These are phyloP conservation scores for Scolopax mira DNA, from an alignment of 2,113 vertebrate genomes.

Conservation along the genomic window DNA sequence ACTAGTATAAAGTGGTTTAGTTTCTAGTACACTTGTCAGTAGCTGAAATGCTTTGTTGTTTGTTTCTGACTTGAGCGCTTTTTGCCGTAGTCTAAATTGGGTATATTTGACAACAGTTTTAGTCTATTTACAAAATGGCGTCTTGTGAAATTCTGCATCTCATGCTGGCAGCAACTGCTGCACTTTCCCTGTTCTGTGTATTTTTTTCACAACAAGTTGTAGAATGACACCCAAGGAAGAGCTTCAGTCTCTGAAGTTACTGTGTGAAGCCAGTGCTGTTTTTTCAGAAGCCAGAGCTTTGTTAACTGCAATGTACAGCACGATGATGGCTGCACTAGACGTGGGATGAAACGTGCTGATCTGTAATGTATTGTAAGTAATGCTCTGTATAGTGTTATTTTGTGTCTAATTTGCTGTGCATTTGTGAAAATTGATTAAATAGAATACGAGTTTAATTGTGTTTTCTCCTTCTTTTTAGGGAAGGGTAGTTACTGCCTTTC, in stretches of 20 bases:
- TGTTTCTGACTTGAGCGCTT: slow-evolving; percentile 63
- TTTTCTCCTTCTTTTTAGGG: no score
- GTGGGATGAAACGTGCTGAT: background rate
- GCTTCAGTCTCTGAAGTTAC: background rate
- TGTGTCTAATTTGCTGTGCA: no score
- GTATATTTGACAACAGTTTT: slow-evolving; percentile 49
- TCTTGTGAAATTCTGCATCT: slow-evolving; percentile 49
- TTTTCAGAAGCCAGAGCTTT: background rate
- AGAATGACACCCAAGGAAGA: background rate
- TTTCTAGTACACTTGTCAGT: slow-evolving; percentile 47
- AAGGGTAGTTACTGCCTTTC: no score
- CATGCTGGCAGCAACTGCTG: slow-evolving; percentile 22
- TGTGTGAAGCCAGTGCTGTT: background rate
- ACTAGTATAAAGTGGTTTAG: background rate
- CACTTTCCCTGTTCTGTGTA: background rate
- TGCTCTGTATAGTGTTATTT: no score
- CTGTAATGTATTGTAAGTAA: no score
- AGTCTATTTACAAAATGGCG: slow-evolving; percentile 17
- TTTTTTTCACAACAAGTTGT: background rate
- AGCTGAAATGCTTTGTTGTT: slow-evolving; percentile 58
- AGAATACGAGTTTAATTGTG: no score
- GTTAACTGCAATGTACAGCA: background rate
- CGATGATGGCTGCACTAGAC: background rate
- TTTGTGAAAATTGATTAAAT: no score
- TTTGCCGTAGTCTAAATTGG: slow-evolving; percentile 45